Evolutionary conservation across 92 coral and sea anemone genomes (phyloP), one percentile per base, ranked within the genome.

Genomic region (Porites divaricata): DNA sequence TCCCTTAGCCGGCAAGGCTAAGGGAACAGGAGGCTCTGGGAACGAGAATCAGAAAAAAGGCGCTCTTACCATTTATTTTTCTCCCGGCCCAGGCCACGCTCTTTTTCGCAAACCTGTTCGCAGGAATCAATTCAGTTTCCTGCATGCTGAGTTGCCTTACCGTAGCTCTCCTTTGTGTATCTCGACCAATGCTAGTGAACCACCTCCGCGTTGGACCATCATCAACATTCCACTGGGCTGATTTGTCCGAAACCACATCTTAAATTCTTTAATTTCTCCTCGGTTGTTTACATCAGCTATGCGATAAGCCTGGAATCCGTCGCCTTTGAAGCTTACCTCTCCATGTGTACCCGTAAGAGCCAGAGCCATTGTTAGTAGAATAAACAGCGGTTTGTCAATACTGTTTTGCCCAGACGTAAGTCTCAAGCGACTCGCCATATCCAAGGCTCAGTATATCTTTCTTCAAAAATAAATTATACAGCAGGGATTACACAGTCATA

Each of bases 221-320:
- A 67, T 52, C 65, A 79, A 51, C 75, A 79, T 79, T 65, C 75
- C 84, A 24, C 62, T 23, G 17, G 19, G 84, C 51, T 79, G 74
- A 10, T 52, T 79, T 67, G 84, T 79, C 16, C 75, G 84, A 79
- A 79, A 79, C 84, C 84, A 79, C 75, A 79, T 7, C 84, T 79
- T 66, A 6, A 79, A 14, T 79, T 79, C 75, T 48, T 25, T 24
- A 14, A 63, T 67, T 11, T 66, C 75, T 22, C 26, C 75, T 17
- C 24, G 13, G 25, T 24, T 53, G 51, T 17, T 22, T 15, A 14
- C 57, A 45, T 17, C 69, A 41, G 57, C 20, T 66, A 67, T 66
- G 23, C 67, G 20, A 24, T 24, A 53, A 65, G 65, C 75, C 56
- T 79, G 74, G 25, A 66, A 67, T 22, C 84, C 75, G 64, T 56